phyloP scores from a whole-genome alignment of 2,113 vertebrate genomes.

The Atrichornis clamosus region DNA sequence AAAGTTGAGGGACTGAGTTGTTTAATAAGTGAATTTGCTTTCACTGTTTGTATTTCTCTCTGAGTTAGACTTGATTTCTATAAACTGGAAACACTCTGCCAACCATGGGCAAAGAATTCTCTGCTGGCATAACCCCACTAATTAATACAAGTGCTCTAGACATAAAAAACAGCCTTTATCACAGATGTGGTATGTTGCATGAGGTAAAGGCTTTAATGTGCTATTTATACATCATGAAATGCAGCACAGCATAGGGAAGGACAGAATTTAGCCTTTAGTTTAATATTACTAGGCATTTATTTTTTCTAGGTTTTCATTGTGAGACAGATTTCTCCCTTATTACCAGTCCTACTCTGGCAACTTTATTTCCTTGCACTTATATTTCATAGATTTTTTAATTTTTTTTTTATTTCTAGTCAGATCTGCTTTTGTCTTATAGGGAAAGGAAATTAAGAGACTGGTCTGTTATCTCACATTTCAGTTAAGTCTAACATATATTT shows the following conservation, averaged over 20 bases:
- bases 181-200: neutral
- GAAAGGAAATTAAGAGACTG: conserved; percentile 40
- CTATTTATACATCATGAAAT: neutral
- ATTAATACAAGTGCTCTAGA: neutral
- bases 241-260: neutral
- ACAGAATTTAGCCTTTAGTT: neutral
- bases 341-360: neutral
- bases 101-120: neutral
- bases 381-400: conserved; percentile 51
- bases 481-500: conserved; percentile 71
- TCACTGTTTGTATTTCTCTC: neutral
- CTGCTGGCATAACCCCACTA: neutral
- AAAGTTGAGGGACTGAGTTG: neutral
- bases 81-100: neutral
- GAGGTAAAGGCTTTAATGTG: neutral
- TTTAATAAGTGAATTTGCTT: neutral
- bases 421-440: conserved; percentile 51
- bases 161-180: neutral
- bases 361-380: conserved; percentile 29
- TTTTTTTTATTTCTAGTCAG: conserved; percentile 58
- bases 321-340: neutral
- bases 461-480: conserved; percentile 73
- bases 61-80: neutral
- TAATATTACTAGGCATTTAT: neutral
- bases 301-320: neutral